Evolutionary conservation across 2,113 vertebrate species (phyloP), one percentile per base, ranked within the genome.

Genomic region (Actinemys pallida): DNA sequence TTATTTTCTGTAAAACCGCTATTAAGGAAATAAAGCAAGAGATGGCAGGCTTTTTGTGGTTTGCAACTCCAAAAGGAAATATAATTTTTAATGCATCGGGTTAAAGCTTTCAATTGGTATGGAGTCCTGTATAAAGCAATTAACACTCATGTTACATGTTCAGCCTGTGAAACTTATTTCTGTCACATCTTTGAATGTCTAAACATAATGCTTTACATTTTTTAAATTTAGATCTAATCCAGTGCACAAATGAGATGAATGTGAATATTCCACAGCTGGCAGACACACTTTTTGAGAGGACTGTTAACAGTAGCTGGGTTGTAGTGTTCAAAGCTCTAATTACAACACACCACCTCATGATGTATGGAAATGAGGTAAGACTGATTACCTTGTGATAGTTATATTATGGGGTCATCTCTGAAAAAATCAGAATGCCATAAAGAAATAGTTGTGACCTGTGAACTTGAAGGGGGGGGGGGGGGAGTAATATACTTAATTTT

Each of bases 321-420:
- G 99, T 99, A 97, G 99, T 99, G 89, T 99, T 99, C 98, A 99
- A 99, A 98, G 99, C 99, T 96, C 99, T 99, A 97, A 99, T 99
- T 97, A 99, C 99, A 97, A 99, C 99, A 57, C 99, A 99, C 98
- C 99, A 99, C 98, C 99, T 99, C 97, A 99, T 99, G 99, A 99
- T 99, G 98, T 99, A 99, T 89, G 99, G 99, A 96, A 99, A 99
- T 17, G 99, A 99, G 99, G 99, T 99, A 98, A 99, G 99, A 54
- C 14, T 56, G 1, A 56, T 95, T 81, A 1, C 0, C 87, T 94
- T 47, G n/a, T 31, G 4, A 27, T n/a, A 45, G 17, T 14, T n/a
- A n/a, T 10, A n/a, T 19, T 88, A 3, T 79, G 89, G 57, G 92
- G 87, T 17, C 25, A 14, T 94, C 24, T 25, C 56, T 82, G 56